phyloP scores from a whole-genome alignment of 2,888 invertebrate genomes.

The Drosophila seclusa region DNA sequence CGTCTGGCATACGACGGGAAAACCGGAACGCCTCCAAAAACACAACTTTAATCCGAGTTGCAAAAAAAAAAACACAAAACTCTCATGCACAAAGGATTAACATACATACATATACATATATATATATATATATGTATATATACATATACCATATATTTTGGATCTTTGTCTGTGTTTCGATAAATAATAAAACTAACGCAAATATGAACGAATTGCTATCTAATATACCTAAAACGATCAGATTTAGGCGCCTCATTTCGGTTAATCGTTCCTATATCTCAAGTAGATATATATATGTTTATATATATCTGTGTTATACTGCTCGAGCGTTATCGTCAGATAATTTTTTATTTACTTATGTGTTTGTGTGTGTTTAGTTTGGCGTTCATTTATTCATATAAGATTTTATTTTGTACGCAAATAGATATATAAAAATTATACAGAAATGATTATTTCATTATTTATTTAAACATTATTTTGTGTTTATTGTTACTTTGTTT shows the following conservation, averaged over 20 bases:
- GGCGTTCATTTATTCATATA: conserved; percentile 53
- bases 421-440: conserved; percentile 53
- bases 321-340: conserved; percentile 6
- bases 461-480: conserved; percentile 50
- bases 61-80: conserved; percentile 43
- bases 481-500: conserved; percentile 21
- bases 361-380: conserved; percentile 37
- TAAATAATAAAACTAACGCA: conserved; percentile 70
- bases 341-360: conserved; percentile 17
- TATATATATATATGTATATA: conserved; percentile 39
- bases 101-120: conserved; percentile 37
- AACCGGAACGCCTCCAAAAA: conserved; percentile 12
- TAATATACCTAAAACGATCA: conserved; percentile 15
- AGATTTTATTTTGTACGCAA: conserved; percentile 59
- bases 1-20: conserved; percentile 11
- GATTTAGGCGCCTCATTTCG: conserved; percentile 5
- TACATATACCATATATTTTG: conserved; percentile 72
- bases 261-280: conserved; percentile 31
- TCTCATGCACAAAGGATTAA: conserved; percentile 22
- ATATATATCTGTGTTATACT: conserved; percentile 2
- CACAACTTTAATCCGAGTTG: conserved; percentile 28
- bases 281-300: conserved; percentile 1
- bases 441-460: conserved; percentile 49
- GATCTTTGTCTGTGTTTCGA: conserved; percentile 81
- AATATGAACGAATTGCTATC: conserved; percentile 36